Base-by-base conservation (phyloP, 2,113 vertebrate genomes). In the Pterocles orientalis region DNA sequence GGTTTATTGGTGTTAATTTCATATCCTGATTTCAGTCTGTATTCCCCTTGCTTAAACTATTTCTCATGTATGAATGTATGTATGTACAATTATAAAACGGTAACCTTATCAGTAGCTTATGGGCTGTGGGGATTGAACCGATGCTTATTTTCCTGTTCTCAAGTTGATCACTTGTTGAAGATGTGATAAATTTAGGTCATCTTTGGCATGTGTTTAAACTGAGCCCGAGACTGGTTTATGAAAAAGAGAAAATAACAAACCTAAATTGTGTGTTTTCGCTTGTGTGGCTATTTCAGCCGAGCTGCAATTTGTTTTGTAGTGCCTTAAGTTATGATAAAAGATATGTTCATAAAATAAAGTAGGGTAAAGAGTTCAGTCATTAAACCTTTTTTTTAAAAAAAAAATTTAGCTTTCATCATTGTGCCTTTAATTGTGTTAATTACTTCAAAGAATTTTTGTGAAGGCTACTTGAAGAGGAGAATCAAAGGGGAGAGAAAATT, bases 391-490 rank as follows among this genome's bases (percentile, higher is more conserved):
- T 64, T 10, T 75, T 36, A 4, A 70, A 72, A 39, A 41, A 41
- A 41, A 41, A 41, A 41, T 66, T 62, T 76, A 66, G 21, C 66
- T 96, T 94, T 91, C 45, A 80, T 94, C 68, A 6, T 64, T 64
- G 29, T 72, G 80, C 77, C 51, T 97, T 90, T 94, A 92, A 71
- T 88, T 91, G 78, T 66, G 51, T 86, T 96, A 94, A 97, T 92
- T 94, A 86, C 61, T 13, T 50, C 53, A 80, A 93, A 88, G 71
- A 79, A 71, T 84, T 81, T 80, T 96, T 69, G 94, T 41, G 31
- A 64, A 86, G 48, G 24, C 80, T 84, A 48, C 23, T 50, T 80
- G 56, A 88, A 95, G 60, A 91, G 69, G 53, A 60, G 56, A 94
- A 84, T 84, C 64, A 95, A 92, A 89, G 88, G 23, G 50, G 48